Conservation (phyloP, 1,140 invertebrate species). For the Anastatus disparis region DNA sequence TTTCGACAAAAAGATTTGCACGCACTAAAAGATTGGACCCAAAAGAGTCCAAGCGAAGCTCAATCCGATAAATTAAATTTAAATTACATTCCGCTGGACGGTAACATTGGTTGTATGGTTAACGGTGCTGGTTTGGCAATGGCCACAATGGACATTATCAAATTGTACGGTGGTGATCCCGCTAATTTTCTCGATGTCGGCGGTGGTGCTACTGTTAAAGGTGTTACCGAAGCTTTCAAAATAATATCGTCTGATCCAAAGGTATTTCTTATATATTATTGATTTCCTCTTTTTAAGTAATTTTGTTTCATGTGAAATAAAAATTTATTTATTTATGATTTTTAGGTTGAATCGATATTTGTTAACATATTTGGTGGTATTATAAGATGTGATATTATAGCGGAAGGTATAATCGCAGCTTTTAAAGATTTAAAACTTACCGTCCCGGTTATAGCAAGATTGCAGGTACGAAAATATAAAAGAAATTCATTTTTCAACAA, state of each 20-base stretch:
- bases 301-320: background rate
- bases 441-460: constrained; percentile 90
- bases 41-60: constrained; percentile 86
- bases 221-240: constrained; percentile 94
- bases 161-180: constrained; percentile 91
- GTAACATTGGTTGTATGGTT: constrained; percentile 86
- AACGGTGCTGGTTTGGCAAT: constrained; percentile 97
- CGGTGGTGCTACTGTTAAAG: constrained; percentile 89
- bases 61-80: constrained; percentile 87
- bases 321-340: background rate
- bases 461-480: constrained; percentile 83
- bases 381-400: constrained; percentile 97
- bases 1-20: constrained; percentile 95
- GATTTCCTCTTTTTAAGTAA: too few species aligned
- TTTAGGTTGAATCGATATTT: constrained; percentile 77
- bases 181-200: constrained; percentile 98
- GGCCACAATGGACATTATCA: constrained; percentile 99
- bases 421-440: constrained; percentile 83
- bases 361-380: constrained; percentile 99
- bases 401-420: constrained; percentile 93
- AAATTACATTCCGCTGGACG: constrained; percentile 95
- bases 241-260: constrained; percentile 88
- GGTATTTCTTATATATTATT: constrained; percentile 69
- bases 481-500: too few species aligned
- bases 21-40: constrained; percentile 84